Base-by-base conservation (phyloP, 2,888 invertebrate genomes). In the Drepanosiphum platanoidis region DNA sequence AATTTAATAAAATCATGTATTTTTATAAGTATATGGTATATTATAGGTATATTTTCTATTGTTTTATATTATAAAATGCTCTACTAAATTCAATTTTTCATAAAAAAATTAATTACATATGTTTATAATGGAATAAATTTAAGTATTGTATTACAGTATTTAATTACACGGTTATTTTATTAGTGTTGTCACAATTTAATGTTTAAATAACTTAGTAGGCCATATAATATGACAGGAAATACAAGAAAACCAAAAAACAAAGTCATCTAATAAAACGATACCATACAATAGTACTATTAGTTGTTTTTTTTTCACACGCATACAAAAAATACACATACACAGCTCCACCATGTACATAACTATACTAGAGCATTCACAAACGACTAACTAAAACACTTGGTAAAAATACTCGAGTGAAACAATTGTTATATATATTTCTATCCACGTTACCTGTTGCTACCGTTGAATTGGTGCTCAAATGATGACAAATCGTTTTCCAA, bases 401-500 rank as follows among this genome's bases (percentile, higher is more conserved):
- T 3, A 18, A 32, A 34, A 0, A 15, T 46, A 79, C 9, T 22
- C n/a, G 27, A 27, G 27, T 13, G 32, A 22, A 34, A 32, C 7
- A 3, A 11, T 64, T 39, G 1, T 30, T 61, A 27, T 3, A 1
- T 3, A 1, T 0, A 30, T 64, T 39, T 18, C 30, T 11, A 64
- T 32, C 3, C 22, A 27, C 18, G 32, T 72, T 75, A 83, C 74
- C 83, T 74, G 74, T 52, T 52, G 52, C 36, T 84, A 3, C 84
- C 77, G 58, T 77, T 84, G 18, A 75, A 84, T 30, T 84, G 84
- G 32, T 82, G 39, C 39, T 84, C 84, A 7, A 84, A 84, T 0
- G 84, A 84, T 1, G 84, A 52, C 52, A 52, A 75, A 66, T 84
- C 84, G 3, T 77, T 75, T 68, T 84, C 84, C 8, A 84, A 1